Evolutionary conservation across 1,140 invertebrate species (phyloP).

Genomic region (Pseudachorutes palmiensis): DNA sequence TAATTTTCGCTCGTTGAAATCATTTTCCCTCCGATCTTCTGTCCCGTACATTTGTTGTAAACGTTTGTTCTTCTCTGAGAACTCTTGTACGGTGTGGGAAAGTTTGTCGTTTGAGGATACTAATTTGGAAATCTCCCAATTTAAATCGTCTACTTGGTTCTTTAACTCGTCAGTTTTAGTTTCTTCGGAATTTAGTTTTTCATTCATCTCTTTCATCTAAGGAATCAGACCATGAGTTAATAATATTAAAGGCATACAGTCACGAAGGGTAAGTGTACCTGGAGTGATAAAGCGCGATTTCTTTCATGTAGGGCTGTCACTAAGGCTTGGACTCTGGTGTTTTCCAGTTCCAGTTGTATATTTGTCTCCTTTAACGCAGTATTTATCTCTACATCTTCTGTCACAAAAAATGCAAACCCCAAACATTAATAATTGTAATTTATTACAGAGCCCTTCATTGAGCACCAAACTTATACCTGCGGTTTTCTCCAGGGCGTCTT

Average conservation of each 20-base stretch:
- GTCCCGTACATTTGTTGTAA: conserved; percentile 31
- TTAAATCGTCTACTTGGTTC: conserved; percentile 91
- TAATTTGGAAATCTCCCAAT: conserved; percentile 86
- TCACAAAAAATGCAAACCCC: conserved; percentile 21
- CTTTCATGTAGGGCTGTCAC: conserved; percentile 88
- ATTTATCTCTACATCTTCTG: conserved; percentile 63
- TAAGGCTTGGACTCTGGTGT: conserved; percentile 79
- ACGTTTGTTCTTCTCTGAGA: conserved; percentile 29
- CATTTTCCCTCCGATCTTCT: conserved; percentile 15
- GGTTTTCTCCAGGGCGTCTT: conserved; percentile 75
- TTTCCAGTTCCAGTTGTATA: conserved; percentile 80
- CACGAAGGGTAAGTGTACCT: conserved; percentile 46
- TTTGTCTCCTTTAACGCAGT: conserved; percentile 73
- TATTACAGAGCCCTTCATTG: background rate
- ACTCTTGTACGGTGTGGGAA: conserved; percentile 26
- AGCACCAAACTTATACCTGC: conserved; percentile 48
- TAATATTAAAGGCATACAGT: conserved; percentile 6
- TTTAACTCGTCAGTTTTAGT: conserved; percentile 88
- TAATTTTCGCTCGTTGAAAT: conserved; percentile 22
- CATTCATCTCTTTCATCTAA: conserved; percentile 78
- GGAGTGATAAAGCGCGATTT: conserved; percentile 82
- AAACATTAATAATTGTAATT: conserved; percentile 14
- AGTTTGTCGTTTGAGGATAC: conserved; percentile 75
- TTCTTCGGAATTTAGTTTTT: conserved; percentile 80
- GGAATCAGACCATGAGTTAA: conserved; percentile 20